Percentiles rank a stretch among this genome's conserved stretches.
Conservation (phyloP, 2,797 vertebrate species). For the Xenopus petersii region DNA sequence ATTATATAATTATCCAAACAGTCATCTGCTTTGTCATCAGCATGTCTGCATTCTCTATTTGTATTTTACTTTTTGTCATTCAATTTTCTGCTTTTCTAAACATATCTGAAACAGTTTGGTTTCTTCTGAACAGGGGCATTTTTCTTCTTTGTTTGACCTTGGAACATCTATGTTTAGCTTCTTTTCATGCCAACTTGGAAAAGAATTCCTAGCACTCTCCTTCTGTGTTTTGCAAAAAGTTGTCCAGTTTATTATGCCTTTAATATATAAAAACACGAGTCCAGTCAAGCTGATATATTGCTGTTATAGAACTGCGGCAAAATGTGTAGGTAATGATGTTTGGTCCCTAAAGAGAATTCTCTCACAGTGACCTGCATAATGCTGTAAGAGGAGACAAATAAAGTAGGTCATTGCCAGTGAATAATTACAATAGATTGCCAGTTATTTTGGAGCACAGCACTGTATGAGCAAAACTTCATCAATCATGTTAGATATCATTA, state of each 20-base stretch:
- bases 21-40: no score
- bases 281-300: slow-evolving; percentile 14
- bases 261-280: neutral
- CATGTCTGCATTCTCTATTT: no score
- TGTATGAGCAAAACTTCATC: slow-evolving; percentile 25
- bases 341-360: slow-evolving; percentile 11
- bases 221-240: neutral
- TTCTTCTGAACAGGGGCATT: neutral
- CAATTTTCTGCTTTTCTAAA: neutral
- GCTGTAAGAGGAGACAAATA: slow-evolving; percentile 20
- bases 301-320: slow-evolving; percentile 9
- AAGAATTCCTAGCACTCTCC: neutral
- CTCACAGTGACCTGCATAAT: slow-evolving; percentile 14
- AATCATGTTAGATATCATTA: slow-evolving; percentile 12
- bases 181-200: neutral
- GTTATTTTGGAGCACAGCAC: slow-evolving; percentile 9
- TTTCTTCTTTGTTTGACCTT: neutral
- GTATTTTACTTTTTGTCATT: no score
- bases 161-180: no score
- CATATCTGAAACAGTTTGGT: neutral
- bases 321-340: slow-evolving; percentile 18
- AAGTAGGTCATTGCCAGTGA: slow-evolving; percentile 26
- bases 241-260: neutral
- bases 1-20: no score
- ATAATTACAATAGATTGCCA: slow-evolving; percentile 20